Evolutionary conservation across 2,113 vertebrate species (phyloP), one percentile per base, ranked within the genome.

Genomic region (Opisthocomus hoazin): DNA sequence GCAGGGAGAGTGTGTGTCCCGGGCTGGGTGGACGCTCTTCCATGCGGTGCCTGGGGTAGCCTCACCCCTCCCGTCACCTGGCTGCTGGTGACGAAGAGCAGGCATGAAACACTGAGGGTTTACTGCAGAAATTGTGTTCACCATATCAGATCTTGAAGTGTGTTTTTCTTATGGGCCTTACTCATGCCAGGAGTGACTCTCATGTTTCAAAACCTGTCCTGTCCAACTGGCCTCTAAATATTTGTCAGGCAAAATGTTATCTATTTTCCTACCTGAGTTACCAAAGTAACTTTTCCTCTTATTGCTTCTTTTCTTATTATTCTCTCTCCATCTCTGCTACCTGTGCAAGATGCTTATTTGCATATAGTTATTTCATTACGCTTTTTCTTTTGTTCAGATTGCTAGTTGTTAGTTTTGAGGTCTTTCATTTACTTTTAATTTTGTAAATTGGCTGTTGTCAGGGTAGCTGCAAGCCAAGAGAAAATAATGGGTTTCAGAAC

Each of bases 31-130:
- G 54, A 26, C 19, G 46, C 14, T 39, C 21, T 56, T 75, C 24
- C 39, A 45, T 0, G 2, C 2, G 1, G 2, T 50, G 53, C 53
- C 53, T 43, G 30, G 27, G 3, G n/a, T 21, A 86, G 8, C 22
- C 22, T 50, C 56, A 60, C 15, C 54, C 15, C 32, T 61, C 18
- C 43, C 21, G 26, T 54, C 60, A 50, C 43, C 24, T 23, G 26
- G 29, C 45, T 65, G 71, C 45, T 56, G 50, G 45, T 70, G 66
- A 41, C 36, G 43, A 24, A 36, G 23, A 54, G n/a, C 17, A 43
- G 24, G 10, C 5, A 11, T 20, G 26, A 78, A 61, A 43, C 26
- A 37, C 11, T 37, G 48, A n/a, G 23, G 32, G 27, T 50, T 94
- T 90, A 37, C 50, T 80, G 57, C 23, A 70, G 57, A 65, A 87